These are phyloP conservation scores for Porites cylindrica DNA, from an alignment of 92 coral and sea anemone genomes.

Conservation along the genomic window DNA sequence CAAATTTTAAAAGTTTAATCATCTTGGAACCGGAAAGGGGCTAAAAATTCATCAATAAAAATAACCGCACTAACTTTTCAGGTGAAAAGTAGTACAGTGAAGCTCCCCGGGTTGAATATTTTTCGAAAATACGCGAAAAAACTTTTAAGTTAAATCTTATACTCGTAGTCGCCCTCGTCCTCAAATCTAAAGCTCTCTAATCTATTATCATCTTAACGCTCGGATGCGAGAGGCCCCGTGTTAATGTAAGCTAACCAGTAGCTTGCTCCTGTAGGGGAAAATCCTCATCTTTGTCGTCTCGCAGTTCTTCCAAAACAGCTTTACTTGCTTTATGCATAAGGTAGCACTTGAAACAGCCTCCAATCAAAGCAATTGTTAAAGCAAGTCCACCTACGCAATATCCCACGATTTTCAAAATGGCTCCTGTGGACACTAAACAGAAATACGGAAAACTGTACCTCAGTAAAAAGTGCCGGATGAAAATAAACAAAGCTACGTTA, in stretches of 20 bases:
- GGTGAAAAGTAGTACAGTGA: too few relatives aligned
- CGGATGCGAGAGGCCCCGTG: too few relatives aligned
- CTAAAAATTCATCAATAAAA: too few relatives aligned
- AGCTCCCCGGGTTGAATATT: too few relatives aligned
- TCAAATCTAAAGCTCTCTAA: too few relatives aligned
- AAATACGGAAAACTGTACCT: background rate
- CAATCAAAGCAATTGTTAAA: background rate
- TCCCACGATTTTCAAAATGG: slow-evolving; percentile 30
- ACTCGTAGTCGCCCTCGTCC: too few relatives aligned
- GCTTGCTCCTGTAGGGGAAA: background rate
- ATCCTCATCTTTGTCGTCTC: background rate
- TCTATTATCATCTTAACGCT: too few relatives aligned
- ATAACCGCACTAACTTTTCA: too few relatives aligned
- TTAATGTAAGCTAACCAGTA: background rate
- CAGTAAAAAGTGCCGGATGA: background rate
- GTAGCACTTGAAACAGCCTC: background rate
- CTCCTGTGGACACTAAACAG: background rate
- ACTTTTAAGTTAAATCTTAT: too few relatives aligned
- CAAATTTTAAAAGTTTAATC: too few relatives aligned
- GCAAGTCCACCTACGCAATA: background rate
- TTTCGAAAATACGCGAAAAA: too few relatives aligned
- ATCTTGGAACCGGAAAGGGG: too few relatives aligned
- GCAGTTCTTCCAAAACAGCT: background rate
- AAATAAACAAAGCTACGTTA: background rate
- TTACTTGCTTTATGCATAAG: background rate